phyloP scores from a whole-genome alignment of 2,797 vertebrate species.

The Parauchenoglanis punctatus region DNA sequence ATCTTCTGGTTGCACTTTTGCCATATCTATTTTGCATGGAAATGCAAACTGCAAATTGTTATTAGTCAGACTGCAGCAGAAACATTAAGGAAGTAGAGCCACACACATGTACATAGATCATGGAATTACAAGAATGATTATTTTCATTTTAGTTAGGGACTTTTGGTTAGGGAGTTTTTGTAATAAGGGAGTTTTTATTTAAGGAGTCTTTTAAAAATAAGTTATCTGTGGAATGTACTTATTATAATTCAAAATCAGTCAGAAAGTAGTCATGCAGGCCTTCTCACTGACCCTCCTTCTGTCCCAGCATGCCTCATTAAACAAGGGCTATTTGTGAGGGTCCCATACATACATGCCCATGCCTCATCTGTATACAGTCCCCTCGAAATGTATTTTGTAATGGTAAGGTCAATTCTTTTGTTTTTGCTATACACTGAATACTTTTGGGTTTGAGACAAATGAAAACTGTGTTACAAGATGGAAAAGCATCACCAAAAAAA shows the following conservation, averaged over 20 bases:
- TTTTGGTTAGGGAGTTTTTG: neutral
- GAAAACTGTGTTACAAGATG: neutral
- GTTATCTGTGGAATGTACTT: constrained; percentile 24
- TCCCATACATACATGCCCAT: constrained; percentile 58
- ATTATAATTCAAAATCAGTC: constrained; percentile 26
- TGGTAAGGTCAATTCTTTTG: neutral
- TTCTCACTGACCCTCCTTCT: constrained; percentile 54
- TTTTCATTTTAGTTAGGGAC: neutral
- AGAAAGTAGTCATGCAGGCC: constrained; percentile 57
- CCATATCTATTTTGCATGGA: neutral
- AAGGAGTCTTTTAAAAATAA: neutral
- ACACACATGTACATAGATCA: neutral
- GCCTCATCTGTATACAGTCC: neutral
- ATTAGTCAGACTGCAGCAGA: neutral
- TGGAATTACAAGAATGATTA: neutral
- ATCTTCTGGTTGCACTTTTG: neutral
- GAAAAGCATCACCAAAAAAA: neutral
- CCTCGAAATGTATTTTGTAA: neutral
- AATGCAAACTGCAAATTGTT: neutral
- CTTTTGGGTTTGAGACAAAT: neutral
- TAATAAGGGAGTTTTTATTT: neutral
- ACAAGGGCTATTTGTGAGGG: constrained; percentile 61
- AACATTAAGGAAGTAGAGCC: neutral
- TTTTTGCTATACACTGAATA: neutral
- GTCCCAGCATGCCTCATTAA: constrained; percentile 70